Percentiles rank a stretch among this genome's conserved stretches.
Conservation (phyloP, 2,113 vertebrate species). For the Progne subis region DNA sequence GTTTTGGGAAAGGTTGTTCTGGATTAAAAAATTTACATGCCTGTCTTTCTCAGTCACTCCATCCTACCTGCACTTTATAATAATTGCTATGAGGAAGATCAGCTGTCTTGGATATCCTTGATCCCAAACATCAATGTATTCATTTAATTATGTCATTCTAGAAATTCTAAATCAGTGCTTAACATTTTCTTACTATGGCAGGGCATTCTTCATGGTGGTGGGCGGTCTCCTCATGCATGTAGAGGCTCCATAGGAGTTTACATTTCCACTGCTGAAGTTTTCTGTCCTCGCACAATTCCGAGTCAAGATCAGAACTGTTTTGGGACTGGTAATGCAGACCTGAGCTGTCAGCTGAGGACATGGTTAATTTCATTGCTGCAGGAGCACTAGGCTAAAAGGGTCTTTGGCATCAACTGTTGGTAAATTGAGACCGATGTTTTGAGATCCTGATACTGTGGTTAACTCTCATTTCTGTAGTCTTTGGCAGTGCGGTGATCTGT, state of each 20-base stretch:
- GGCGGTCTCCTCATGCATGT: not conserved
- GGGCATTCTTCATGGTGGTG: not conserved
- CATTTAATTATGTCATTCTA: not conserved
- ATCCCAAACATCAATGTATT: not conserved
- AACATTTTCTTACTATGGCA: not conserved
- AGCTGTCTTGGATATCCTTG: not conserved
- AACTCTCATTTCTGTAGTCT: not conserved
- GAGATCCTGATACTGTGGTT: constrained; percentile 14
- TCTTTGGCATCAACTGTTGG: not conserved
- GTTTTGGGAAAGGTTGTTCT: not conserved
- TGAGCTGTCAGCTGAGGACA: not conserved
- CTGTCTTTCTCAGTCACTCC: not conserved
- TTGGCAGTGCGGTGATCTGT: not conserved
- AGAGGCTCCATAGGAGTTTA: not conserved
- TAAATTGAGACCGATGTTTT: not conserved
- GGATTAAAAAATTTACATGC: not conserved
- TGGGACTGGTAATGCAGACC: not conserved
- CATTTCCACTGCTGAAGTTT: not conserved
- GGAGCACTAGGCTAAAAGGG: not conserved
- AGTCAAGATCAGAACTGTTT: not conserved
- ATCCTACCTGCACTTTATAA: rapidly evolving
- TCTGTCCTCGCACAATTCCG: not conserved
- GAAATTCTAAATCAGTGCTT: not conserved
- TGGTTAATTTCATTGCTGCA: not conserved
- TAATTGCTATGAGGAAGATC: not conserved